phyloP scores from a whole-genome alignment of 2,113 vertebrate species.

The Pomatostomus ruficeps region DNA sequence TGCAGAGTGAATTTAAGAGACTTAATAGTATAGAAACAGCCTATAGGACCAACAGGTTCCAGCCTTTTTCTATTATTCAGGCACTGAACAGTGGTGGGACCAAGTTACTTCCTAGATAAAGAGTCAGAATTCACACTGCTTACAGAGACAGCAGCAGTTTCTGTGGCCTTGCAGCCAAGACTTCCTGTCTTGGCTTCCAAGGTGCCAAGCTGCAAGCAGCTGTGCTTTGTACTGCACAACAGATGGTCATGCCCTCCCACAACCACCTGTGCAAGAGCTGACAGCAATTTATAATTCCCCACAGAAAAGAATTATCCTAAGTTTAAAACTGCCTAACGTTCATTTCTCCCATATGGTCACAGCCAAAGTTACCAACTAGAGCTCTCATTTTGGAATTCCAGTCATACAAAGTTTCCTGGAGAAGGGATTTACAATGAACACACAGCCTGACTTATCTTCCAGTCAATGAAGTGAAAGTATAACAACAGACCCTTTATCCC shows the following conservation, averaged over 20 bases:
- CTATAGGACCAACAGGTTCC: background rate
- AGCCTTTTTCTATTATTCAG: background rate
- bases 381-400: background rate
- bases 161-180: background rate
- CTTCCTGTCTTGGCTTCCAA: background rate
- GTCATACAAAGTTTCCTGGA: background rate
- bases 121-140: background rate
- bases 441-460: background rate
- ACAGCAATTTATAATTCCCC: background rate
- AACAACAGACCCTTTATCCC: background rate
- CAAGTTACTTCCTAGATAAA: background rate
- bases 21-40: background rate
- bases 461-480: background rate
- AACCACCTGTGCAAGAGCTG: background rate
- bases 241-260: background rate
- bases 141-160: background rate
- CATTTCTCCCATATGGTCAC: background rate
- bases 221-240: background rate
- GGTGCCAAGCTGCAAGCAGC: background rate
- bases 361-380: background rate
- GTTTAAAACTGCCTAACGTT: background rate
- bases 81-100: background rate
- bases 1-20: background rate
- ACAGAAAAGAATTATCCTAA: background rate
- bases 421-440: background rate